Conservation (phyloP, 2,797 vertebrate genomes). For the Lycodopsis pacificus region DNA sequence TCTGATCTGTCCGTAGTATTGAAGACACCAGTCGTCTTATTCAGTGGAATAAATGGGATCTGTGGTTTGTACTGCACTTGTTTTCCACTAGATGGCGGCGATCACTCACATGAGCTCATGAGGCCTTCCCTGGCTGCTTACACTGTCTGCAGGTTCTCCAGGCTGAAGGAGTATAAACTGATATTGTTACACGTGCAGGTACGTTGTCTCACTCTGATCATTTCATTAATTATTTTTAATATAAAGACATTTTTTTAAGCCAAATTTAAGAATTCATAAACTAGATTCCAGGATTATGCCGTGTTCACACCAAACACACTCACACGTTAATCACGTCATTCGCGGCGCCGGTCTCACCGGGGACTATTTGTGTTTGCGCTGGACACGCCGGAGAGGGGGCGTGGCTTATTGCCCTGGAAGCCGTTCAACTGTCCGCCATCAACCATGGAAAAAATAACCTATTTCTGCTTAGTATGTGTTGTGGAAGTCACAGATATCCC, state of each 20-base stretch:
- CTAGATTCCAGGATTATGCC: not conserved
- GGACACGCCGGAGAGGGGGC: no score
- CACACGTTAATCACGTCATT: no score
- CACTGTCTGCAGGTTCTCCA: not conserved
- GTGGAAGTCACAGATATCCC: no score
- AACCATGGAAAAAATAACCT: no score
- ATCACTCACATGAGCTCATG: not conserved
- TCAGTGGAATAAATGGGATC: slow-evolving; percentile 53
- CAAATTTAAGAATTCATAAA: not conserved
- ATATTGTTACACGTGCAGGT: not conserved
- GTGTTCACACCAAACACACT: no score
- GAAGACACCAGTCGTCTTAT: slow-evolving; percentile 9
- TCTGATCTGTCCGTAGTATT: slow-evolving; percentile 1
- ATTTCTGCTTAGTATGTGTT: no score
- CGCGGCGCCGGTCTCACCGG: no score
- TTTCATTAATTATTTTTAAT: not conserved
- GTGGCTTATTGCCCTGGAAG: no score
- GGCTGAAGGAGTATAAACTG: not conserved
- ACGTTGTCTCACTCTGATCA: not conserved
- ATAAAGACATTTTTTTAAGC: not conserved
- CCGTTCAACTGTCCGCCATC: no score
- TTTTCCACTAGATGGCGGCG: slow-evolving; percentile 64
- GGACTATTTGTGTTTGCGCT: no score
- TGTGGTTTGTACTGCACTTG: slow-evolving; percentile 28
- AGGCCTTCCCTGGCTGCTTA: not conserved